These are phyloP conservation scores for Elephantulus edwardii DNA, from an alignment of 2,113 vertebrate genomes.

Conservation along the genomic window DNA sequence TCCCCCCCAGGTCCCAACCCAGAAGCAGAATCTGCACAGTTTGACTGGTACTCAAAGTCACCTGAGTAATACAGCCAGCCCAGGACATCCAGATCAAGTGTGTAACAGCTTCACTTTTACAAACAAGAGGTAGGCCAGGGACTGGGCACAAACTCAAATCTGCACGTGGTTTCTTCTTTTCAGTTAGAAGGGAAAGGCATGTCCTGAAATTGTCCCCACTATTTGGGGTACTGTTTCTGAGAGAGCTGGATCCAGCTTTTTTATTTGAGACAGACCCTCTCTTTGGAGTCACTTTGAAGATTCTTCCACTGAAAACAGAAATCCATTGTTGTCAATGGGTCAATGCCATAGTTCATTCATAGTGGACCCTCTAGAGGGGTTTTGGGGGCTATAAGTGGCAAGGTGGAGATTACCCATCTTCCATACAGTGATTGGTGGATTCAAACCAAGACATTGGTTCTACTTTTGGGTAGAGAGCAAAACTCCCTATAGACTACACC, in stretches of 20 bases:
- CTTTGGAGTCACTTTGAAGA: neutral
- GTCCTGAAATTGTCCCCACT: neutral
- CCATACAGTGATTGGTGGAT: no score
- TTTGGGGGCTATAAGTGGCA: no score
- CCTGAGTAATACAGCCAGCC: neutral
- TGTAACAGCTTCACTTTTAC: neutral
- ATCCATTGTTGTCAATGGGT: no score
- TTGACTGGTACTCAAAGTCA: neutral
- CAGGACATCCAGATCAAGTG: neutral
- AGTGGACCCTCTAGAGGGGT: no score
- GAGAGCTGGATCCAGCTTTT: neutral
- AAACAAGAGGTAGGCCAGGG: neutral
- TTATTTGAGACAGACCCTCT: neutral
- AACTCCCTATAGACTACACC: no score
- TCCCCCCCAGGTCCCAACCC: neutral
- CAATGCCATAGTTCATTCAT: no score
- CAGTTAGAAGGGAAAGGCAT: neutral
- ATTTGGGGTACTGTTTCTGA: neutral
- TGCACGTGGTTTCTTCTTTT: accelerated
- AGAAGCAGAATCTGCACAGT: neutral
- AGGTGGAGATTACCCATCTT: no score
- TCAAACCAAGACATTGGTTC: no score
- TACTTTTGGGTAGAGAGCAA: no score
- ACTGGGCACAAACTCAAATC: neutral
- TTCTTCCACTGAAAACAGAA: no score